Conservation (phyloP, 2,797 vertebrate genomes). For the Pangasius mekongensis region DNA sequence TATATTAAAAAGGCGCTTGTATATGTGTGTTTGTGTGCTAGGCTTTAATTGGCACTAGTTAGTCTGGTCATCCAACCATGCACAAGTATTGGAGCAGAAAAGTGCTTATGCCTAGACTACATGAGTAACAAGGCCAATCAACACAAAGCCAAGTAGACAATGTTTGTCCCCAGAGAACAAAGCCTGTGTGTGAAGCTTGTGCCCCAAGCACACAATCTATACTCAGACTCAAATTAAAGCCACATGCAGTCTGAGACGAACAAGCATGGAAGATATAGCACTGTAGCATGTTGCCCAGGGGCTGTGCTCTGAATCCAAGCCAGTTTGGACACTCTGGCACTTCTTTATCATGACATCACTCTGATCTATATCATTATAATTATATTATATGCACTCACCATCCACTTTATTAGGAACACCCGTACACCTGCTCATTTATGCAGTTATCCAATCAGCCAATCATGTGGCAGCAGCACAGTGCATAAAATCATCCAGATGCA, state of each 20-base stretch:
- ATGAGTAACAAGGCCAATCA: conserved; percentile 39
- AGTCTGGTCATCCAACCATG: conserved; percentile 13
- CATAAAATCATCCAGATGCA: no score
- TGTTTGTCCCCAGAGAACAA: conserved; percentile 17
- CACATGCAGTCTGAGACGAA: conserved; percentile 56
- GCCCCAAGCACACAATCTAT: not conserved
- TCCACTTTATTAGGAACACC: no score
- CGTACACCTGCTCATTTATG: no score
- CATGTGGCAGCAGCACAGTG: no score
- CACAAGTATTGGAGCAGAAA: conserved; percentile 8
- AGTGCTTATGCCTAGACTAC: conserved; percentile 29
- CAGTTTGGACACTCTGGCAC: conserved; percentile 63
- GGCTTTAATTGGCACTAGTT: not conserved
- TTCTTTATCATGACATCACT: conserved; percentile 51
- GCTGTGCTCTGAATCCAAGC: conserved; percentile 66
- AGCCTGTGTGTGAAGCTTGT: conserved; percentile 13
- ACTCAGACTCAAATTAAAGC: conserved; percentile 7
- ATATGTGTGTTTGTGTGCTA: not conserved
- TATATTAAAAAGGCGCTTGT: not conserved
- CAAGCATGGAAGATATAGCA: conserved; percentile 49
- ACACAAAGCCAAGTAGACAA: conserved; percentile 30
- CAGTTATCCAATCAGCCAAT: no score
- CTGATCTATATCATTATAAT: conserved; percentile 33
- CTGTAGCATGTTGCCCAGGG: conserved; percentile 56
- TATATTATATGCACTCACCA: no score